Evolutionary conservation across 2,797 vertebrate genomes (phyloP), one percentile per base, ranked within the genome.

Genomic region (Phoebastria nigripes): DNA sequence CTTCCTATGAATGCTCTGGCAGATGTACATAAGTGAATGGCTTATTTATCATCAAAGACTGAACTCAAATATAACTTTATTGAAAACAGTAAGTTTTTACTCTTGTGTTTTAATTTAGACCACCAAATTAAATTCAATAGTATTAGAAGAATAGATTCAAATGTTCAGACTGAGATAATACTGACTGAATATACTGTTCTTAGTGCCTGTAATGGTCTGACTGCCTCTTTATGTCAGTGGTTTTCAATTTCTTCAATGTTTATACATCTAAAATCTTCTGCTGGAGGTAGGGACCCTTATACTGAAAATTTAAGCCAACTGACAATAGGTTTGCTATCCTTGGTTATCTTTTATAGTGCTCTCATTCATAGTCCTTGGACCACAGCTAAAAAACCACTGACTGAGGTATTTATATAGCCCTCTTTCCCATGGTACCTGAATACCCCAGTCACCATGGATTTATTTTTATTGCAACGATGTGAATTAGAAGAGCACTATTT

Each of bases 21-120:
- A 97, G 95, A 97, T 97, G 94, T 82, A 97, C 80, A 8, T 81
- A 94, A 96, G 85, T 94, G 95, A 97, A 96, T 86, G 87, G 92
- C 87, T 94, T 94, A 95, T 94, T 96, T 97, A 66, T 72, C 73
- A 96, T 92, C 89, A 96, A 95, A 94, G 94, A 46, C 85, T 76
- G 56, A 87, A 86, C 84, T 72, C 49, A 90, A 67, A 62, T 91
- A 65, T 91, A 94, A 91, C 46, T 96, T 92, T 88, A 93, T 62
- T 89, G 90, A 84, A 96, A 96, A 54, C 52, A 46, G 33, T 5
- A 66, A 70, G 15, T 82, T 91, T 95, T 91, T 70, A 59, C 59
- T 86, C 42, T 9, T 69, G 31, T 42, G 29, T 79, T 93, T 93
- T 86, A 69, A 91, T 94, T 78, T 56, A 91, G 76, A 51, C 69